phyloP scores from a whole-genome alignment of 2,888 invertebrate species.

The Oscheius sp. region DNA sequence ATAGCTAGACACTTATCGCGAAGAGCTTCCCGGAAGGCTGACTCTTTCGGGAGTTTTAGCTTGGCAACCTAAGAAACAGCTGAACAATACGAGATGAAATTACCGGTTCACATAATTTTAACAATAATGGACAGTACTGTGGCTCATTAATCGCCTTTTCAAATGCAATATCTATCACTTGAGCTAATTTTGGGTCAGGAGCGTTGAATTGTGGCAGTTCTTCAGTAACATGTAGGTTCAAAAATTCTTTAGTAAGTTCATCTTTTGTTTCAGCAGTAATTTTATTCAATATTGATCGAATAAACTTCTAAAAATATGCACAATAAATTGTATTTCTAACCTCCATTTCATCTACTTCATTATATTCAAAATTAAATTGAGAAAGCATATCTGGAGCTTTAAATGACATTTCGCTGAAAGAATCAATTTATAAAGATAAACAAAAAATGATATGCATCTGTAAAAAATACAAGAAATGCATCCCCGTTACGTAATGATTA shows the following conservation, averaged over 20 bases:
- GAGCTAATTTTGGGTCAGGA: constrained; percentile 13
- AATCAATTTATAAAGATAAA: too few relatives aligned
- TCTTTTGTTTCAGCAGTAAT: constrained; percentile 63
- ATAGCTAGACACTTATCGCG: constrained; percentile 49
- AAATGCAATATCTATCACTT: constrained; percentile 59
- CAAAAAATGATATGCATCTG: too few relatives aligned
- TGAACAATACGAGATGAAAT: neutral
- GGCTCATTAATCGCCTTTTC: constrained; percentile 66
- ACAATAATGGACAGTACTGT: constrained; percentile 59
- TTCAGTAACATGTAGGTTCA: constrained; percentile 48
- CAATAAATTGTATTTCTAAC: too few relatives aligned
- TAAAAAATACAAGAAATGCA: too few relatives aligned
- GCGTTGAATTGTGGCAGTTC: constrained; percentile 18
- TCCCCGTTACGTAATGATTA: too few relatives aligned
- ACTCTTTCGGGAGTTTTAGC: constrained; percentile 32
- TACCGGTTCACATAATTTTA: constrained; percentile 46
- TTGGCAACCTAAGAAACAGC: constrained; percentile 37
- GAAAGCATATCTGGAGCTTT: too few relatives aligned
- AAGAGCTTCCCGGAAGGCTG: constrained; percentile 54
- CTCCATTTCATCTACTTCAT: too few relatives aligned
- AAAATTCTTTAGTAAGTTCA: constrained; percentile 56
- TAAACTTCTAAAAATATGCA: constrained; percentile 57
- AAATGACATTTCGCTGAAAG: too few relatives aligned
- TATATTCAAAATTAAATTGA: too few relatives aligned
- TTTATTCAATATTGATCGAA: constrained; percentile 67